A percentile compares a stretch with the other conserved stretches of the same genome.
Evolutionary conservation across 2,797 vertebrate species (phyloP).

Genomic region (Parauchenoglanis ngamensis): DNA sequence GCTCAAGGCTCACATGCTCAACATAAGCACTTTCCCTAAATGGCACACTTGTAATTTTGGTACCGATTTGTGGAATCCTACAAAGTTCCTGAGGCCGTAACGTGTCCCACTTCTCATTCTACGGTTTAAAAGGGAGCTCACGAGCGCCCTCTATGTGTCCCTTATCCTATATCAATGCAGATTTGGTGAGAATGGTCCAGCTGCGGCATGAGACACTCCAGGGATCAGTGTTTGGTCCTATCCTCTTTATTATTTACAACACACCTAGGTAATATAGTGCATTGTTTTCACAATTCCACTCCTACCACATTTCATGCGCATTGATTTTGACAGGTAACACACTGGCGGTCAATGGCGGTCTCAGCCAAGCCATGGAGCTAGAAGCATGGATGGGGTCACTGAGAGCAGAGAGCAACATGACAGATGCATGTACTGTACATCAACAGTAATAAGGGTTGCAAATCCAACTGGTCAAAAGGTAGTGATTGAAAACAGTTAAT

Average conservation of each 20-base stretch:
- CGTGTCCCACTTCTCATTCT: slow-evolving; percentile 1
- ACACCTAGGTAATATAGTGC: neutral
- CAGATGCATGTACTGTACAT: neutral
- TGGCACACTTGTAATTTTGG: neutral
- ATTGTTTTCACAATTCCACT: neutral
- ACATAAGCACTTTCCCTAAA: neutral
- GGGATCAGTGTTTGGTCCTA: neutral
- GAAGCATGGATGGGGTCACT: neutral
- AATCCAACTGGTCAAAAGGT: neutral
- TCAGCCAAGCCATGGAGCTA: neutral
- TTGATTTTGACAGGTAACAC: neutral
- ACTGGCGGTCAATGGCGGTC: neutral
- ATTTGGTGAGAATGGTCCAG: neutral
- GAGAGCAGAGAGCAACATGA: neutral
- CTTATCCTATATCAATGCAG: neutral
- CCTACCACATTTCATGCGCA: neutral
- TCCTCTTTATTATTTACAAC: neutral
- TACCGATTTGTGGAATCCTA: neutral
- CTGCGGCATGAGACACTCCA: neutral
- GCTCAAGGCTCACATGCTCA: neutral
- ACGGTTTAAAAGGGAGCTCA: neutral
- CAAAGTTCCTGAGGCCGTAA: slow-evolving; percentile 19
- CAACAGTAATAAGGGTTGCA: neutral
- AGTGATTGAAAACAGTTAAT: neutral
- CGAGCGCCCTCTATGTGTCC: neutral